phyloP scores from a whole-genome alignment of 2,113 vertebrate genomes.

The Sapayoa aenigma region DNA sequence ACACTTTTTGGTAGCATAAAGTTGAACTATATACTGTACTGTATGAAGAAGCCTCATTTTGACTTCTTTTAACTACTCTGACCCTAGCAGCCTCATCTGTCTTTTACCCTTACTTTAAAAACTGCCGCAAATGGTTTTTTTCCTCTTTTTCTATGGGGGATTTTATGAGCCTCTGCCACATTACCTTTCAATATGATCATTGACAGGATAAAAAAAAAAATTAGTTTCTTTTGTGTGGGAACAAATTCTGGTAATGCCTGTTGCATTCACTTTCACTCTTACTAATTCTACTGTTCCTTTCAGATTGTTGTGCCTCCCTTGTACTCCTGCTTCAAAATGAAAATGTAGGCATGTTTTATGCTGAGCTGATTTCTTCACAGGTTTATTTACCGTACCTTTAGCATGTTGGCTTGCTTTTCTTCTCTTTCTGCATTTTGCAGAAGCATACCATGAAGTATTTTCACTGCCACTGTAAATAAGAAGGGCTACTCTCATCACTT shows the following conservation, averaged over 20 bases:
- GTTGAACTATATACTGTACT: not conserved
- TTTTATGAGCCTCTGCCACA: not conserved
- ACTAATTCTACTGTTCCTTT: not conserved
- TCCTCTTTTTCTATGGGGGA: not conserved
- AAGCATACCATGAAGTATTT: not conserved
- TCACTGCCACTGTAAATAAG: not conserved
- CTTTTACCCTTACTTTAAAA: not conserved
- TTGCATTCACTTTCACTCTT: not conserved
- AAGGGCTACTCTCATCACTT: fast-evolving
- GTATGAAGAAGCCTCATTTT: not conserved
- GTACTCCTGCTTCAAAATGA: not conserved
- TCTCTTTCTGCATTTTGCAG: not conserved
- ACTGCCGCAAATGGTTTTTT: not conserved
- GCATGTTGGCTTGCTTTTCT: not conserved
- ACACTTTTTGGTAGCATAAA: not conserved
- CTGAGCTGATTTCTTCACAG: not conserved
- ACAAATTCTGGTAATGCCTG: not conserved
- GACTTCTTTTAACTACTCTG: not conserved
- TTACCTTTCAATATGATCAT: not conserved
- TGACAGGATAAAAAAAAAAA: not conserved
- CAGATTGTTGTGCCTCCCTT: not conserved
- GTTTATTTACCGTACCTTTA: not conserved
- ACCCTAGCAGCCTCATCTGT: not conserved
- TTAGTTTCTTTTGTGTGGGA: not conserved
- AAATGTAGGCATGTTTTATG: not conserved